Percentiles rank a stretch among this genome's conserved stretches.
Evolutionary conservation across 2,888 invertebrate genomes (phyloP).

Genomic region (Lypha dubia): DNA sequence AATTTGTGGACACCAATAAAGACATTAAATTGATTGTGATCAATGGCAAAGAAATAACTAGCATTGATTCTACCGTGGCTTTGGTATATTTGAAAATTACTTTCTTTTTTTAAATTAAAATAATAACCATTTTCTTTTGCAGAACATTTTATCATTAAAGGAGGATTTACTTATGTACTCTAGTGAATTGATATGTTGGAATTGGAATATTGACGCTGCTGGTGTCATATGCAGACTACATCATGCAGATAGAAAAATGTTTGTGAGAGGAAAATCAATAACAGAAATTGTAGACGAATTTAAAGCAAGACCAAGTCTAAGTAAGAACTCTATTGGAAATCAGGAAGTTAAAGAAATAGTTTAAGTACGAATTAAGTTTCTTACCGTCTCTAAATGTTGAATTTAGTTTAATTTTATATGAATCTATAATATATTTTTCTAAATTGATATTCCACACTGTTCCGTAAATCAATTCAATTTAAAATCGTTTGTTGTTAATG

Average conservation of each 20-base stretch:
- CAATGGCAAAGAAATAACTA: conserved; percentile 87
- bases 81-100: conserved; percentile 82
- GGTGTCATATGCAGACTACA: conserved; percentile 80
- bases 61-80: conserved; percentile 86
- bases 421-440: neutral
- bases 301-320: neutral
- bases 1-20: conserved; percentile 87
- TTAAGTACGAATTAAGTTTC: neutral
- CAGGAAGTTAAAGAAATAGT: conserved; percentile 19
- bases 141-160: conserved; percentile 85
- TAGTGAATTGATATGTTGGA: conserved; percentile 85
- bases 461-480: no score
- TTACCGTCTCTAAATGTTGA: neutral
- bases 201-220: conserved; percentile 82
- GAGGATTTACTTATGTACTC: conserved; percentile 84
- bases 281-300: conserved; percentile 74
- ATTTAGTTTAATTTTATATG: neutral
- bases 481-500: no score
- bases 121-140: conserved; percentile 33
- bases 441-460: no score
- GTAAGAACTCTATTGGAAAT: conserved; percentile 12
- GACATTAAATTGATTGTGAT: conserved; percentile 87
- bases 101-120: conserved; percentile 6
- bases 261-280: conserved; percentile 77
- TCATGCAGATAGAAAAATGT: conserved; percentile 76